Percentiles rank a stretch among this genome's conserved stretches.
Conservation (phyloP, 2,113 vertebrate species). For the Hemichromis elongatus region DNA sequence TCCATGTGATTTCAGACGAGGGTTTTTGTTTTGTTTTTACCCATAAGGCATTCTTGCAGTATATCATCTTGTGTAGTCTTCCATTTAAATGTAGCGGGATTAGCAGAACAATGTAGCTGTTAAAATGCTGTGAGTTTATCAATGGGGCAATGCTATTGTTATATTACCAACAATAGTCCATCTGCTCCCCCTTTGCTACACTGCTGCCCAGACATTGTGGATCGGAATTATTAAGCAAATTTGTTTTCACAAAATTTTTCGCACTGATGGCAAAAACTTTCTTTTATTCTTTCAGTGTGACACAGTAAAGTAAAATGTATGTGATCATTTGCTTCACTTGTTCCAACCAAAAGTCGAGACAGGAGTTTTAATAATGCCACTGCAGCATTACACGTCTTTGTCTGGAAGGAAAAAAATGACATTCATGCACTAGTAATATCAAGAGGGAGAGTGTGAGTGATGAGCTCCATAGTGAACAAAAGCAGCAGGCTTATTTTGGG, state of each 20-base stretch:
- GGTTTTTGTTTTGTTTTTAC: not conserved
- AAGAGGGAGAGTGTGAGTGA: not conserved
- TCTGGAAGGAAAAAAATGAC: not conserved
- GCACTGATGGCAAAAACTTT: not conserved
- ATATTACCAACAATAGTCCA: slow-evolving; percentile 21
- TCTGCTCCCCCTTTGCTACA: slow-evolving; percentile 10
- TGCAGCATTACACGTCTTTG: not conserved
- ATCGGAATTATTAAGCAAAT: slow-evolving; percentile 33
- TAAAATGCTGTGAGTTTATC: slow-evolving; percentile 1
- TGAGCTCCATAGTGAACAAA: not conserved
- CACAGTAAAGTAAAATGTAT: not conserved
- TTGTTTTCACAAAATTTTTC: not conserved
- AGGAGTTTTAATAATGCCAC: not conserved
- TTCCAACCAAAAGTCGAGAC: not conserved
- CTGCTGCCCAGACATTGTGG: slow-evolving; percentile 1
- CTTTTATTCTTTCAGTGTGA: not conserved
- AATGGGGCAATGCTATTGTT: not conserved
- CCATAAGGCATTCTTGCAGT: not conserved
- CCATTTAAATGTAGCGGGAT: not conserved
- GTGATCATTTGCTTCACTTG: not conserved
- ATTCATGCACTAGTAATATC: not conserved
- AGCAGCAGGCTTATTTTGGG: not conserved
- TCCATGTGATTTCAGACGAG: not conserved
- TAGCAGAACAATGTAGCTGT: not conserved
- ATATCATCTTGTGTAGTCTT: not conserved